These are phyloP conservation scores for Rhinolophus ferrumequinum DNA, from an alignment of 2,113 vertebrate genomes.

Conservation along the genomic window DNA sequence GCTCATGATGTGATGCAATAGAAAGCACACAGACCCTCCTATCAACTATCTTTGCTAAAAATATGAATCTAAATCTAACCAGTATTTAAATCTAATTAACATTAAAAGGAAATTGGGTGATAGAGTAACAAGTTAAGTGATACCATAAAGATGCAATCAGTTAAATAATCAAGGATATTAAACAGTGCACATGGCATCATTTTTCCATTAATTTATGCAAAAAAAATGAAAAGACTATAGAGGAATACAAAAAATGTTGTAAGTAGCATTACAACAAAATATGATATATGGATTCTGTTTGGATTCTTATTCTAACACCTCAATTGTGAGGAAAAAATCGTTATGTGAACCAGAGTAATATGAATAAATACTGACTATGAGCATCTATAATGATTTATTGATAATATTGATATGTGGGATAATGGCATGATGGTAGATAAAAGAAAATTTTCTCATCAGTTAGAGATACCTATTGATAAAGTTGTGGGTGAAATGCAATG, in stretches of 20 bases:
- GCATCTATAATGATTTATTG: not conserved
- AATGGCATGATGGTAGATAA: not conserved
- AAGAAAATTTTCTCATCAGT: not conserved
- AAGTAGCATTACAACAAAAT: not conserved
- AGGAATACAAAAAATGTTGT: not conserved
- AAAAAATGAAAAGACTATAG: not conserved
- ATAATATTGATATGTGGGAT: not conserved
- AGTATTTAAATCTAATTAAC: not conserved
- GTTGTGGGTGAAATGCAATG: not conserved
- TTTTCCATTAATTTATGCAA: not conserved
- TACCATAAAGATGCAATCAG: not conserved
- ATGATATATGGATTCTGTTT: not conserved
- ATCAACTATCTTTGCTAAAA: not conserved
- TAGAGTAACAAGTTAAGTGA: not conserved
- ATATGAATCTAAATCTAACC: not conserved
- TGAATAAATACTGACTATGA: not conserved
- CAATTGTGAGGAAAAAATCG: not conserved
- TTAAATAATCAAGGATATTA: not conserved
- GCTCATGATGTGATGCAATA: not conserved
- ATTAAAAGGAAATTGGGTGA: not conserved
- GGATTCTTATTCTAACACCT: not conserved
- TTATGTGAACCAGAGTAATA: not conserved
- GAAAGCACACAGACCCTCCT: not conserved
- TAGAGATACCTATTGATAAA: not conserved
- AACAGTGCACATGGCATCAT: not conserved